These are phyloP conservation scores for Dipodomys spectabilis DNA, from an alignment of 2,113 vertebrate species.

Conservation along the genomic window DNA sequence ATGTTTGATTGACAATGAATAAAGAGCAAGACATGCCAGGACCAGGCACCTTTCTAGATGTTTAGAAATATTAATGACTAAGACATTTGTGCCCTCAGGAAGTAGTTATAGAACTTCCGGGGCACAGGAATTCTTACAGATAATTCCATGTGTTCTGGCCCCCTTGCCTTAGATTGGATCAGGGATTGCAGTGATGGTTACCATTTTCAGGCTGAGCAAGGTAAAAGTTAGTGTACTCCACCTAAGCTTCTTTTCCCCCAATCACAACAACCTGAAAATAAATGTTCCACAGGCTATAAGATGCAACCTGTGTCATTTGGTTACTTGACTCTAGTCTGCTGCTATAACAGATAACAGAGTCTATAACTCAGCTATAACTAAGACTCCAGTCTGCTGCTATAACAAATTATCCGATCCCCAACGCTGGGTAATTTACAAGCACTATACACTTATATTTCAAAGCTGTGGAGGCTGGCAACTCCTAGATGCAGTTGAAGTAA, in stretches of 20 bases:
- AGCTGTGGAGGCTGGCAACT: not conserved
- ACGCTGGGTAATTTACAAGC: not conserved
- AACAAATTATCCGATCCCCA: not conserved
- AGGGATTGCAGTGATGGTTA: not conserved
- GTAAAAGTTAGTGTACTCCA: not conserved
- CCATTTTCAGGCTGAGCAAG: not conserved
- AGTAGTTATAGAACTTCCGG: no score
- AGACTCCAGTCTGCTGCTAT: not conserved
- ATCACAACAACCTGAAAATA: not conserved
- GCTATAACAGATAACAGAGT: not conserved
- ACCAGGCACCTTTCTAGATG: not conserved
- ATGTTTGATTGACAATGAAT: slow-evolving; percentile 9
- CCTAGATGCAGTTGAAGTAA: not conserved
- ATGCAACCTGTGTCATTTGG: not conserved
- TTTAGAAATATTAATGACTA: not conserved
- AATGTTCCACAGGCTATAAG: not conserved
- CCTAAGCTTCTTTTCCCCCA: not conserved
- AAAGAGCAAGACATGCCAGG: not conserved
- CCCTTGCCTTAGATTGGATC: not conserved
- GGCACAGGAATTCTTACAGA: no score
- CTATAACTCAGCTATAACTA: no score
- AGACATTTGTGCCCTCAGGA: no score
- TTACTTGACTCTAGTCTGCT: not conserved
- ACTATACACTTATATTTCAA: not conserved
- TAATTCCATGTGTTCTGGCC: no score